Percentiles rank a stretch among this genome's conserved stretches.
Evolutionary conservation across 1,140 invertebrate species (phyloP).

Genomic region (Drosophila erecta): DNA sequence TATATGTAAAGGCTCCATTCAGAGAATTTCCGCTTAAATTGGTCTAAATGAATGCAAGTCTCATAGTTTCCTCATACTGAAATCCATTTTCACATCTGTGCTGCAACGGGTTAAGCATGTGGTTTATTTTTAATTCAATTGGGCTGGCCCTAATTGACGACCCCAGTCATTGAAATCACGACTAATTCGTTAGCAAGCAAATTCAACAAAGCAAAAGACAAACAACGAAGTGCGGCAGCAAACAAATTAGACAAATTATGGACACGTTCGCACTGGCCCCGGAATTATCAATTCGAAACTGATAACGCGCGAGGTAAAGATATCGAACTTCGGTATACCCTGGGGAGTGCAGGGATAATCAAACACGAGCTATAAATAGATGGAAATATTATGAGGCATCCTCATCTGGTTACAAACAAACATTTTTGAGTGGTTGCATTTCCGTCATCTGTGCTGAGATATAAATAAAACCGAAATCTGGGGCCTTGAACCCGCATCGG

Average conservation of each 20-base stretch:
- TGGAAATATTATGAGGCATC: neutral
- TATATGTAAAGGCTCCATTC: too few species aligned
- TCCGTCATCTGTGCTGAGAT: slow-evolving; percentile 11
- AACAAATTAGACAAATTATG: slow-evolving; percentile 61
- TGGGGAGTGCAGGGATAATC: neutral
- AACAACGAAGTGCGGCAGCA: slow-evolving; percentile 62
- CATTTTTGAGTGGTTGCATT: slow-evolving; percentile 20
- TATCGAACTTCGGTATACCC: slow-evolving; percentile 11
- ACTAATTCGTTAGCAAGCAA: slow-evolving; percentile 78
- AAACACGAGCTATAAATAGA: slow-evolving; percentile 10
- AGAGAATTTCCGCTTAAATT: too few species aligned
- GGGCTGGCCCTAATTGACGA: slow-evolving; percentile 55
- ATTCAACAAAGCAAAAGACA: slow-evolving; percentile 60
- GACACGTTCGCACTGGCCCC: slow-evolving; percentile 10
- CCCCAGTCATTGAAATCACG: slow-evolving; percentile 59
- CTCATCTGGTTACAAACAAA: slow-evolving; percentile 19
- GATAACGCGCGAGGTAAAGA: slow-evolving; percentile 22
- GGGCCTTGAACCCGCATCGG: slow-evolving; percentile 2
- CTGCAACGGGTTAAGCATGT: slow-evolving; percentile 38
- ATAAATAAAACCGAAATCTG: slow-evolving; percentile 15
- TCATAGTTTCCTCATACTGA: neutral
- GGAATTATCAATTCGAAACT: slow-evolving; percentile 47
- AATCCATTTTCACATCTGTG: neutral
- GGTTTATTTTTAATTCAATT: slow-evolving; percentile 74
- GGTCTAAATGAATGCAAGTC: neutral